Base-by-base conservation (phyloP, 2,888 invertebrate genomes). In the Clostera curtula region DNA sequence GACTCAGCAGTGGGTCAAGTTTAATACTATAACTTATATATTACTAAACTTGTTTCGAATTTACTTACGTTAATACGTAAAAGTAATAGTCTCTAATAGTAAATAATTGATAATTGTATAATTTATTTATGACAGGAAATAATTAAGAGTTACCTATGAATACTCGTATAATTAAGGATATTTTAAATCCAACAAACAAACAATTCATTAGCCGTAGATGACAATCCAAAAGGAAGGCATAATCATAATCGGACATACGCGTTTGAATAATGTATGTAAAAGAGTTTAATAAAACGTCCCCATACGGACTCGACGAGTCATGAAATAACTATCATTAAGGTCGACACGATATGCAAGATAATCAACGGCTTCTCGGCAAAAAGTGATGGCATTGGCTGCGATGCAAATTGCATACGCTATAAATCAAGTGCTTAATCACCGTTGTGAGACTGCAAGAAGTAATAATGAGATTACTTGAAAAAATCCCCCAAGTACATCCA, bases 311-410 rank as follows among this genome's bases (percentile, higher is more conserved):
- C 69, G 75, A 62, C 73, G 74, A 72, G 69, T 76, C 76, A 72
- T 75, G 73, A 76, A 79, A 80, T 80, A 69, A 82, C 80, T 72
- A 77, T 79, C 74, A 83, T 83, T 83, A 83, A 71, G 62, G 53
- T 67, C 74, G 73, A 79, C 80, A 75, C 82, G 80, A 80, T 80
- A 77, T 75, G 74, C 70, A 74, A 72, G 77, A 80, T 82, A 80
- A 80, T 80, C 71, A 79, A 76, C 73, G 68, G 61, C 59, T 70
- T 46, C 65, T 63, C 31, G 56, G 79, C 71, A 80, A 80, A 80
- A 80, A 82, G 72, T 74, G 65, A 74, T 70, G 61, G 66, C 71
- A 70, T 71, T 67, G 61, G 63, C 62, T 67, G 60, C 63, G 77
- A 80, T 80, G 80, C 71, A 80, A 83, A 82, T 82, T 80, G 80